Evolutionary conservation across 2,113 vertebrate genomes (phyloP).

Genomic region (Eulemur macaco): DNA sequence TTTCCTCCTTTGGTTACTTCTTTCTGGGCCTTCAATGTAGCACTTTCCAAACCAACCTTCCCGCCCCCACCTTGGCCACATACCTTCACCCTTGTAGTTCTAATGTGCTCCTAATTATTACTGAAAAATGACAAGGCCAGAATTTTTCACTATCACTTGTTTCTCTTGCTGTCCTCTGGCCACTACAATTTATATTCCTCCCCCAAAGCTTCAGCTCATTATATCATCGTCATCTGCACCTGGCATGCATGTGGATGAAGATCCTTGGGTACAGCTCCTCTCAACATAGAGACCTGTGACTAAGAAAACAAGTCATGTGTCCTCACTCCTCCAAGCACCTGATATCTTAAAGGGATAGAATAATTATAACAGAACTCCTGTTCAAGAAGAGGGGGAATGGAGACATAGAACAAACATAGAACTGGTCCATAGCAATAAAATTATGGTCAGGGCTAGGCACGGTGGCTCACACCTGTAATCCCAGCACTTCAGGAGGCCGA

Average conservation of each 20-base stretch:
- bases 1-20: background rate
- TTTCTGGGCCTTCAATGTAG: background rate
- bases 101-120: background rate
- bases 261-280: background rate
- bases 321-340: background rate
- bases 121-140: background rate
- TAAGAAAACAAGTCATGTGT: background rate
- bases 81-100: background rate
- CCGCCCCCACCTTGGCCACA: background rate
- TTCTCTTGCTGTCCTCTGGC: background rate
- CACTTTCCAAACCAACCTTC: background rate
- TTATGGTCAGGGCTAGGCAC: background rate
- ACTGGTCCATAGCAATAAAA: background rate
- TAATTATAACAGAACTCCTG: background rate
- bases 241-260: background rate
- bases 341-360: slow-evolving; percentile 9
- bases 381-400: background rate
- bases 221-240: background rate
- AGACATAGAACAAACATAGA: background rate
- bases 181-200: background rate
- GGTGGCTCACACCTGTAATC: too few relatives aligned
- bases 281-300: background rate
- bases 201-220: background rate
- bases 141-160: background rate
- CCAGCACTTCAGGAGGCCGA: too few relatives aligned